Percentiles rank a stretch among this genome's conserved stretches.
These are phyloP conservation scores for Rhopalosiphum nymphaeae DNA, from an alignment of 2,888 invertebrate species.

Conservation along the genomic window DNA sequence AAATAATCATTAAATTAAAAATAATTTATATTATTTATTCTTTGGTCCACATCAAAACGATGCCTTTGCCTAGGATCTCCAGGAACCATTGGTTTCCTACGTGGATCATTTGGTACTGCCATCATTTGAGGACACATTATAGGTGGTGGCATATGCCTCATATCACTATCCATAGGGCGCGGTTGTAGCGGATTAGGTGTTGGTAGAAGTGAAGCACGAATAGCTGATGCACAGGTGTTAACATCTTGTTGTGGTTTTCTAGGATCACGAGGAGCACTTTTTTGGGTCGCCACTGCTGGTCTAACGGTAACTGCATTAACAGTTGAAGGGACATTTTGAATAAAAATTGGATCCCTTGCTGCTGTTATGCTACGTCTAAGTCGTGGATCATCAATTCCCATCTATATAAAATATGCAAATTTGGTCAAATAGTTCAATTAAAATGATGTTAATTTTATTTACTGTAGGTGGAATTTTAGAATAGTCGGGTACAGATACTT, in stretches of 20 bases:
- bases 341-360: slow-evolving; percentile 54
- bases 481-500: slow-evolving; percentile 67
- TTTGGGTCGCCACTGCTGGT: slow-evolving; percentile 33
- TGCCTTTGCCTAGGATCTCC: slow-evolving; percentile 58
- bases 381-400: slow-evolving; percentile 61
- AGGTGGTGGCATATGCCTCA: slow-evolving; percentile 66
- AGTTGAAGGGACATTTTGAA: slow-evolving; percentile 4
- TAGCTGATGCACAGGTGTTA: slow-evolving; percentile 4
- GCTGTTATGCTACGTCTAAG: slow-evolving; percentile 60
- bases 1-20: slow-evolving; percentile 38
- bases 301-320: slow-evolving; percentile 17
- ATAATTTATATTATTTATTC: slow-evolving; percentile 60
- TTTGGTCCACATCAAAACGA: slow-evolving; percentile 59
- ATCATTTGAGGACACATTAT: slow-evolving; percentile 65
- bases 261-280: slow-evolving; percentile 61
- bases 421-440: background rate
- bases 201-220: slow-evolving; percentile 43
- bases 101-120: slow-evolving; percentile 59
- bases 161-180: slow-evolving; percentile 66
- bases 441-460: background rate
- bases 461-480: slow-evolving; percentile 64
- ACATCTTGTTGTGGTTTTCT: slow-evolving; percentile 59
- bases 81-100: slow-evolving; percentile 49
- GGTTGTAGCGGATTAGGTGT: slow-evolving; percentile 38
- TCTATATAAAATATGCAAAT: slow-evolving; percentile 36